Conservation (phyloP, 2,797 vertebrate genomes). For the Phataginus tetradactyla region DNA sequence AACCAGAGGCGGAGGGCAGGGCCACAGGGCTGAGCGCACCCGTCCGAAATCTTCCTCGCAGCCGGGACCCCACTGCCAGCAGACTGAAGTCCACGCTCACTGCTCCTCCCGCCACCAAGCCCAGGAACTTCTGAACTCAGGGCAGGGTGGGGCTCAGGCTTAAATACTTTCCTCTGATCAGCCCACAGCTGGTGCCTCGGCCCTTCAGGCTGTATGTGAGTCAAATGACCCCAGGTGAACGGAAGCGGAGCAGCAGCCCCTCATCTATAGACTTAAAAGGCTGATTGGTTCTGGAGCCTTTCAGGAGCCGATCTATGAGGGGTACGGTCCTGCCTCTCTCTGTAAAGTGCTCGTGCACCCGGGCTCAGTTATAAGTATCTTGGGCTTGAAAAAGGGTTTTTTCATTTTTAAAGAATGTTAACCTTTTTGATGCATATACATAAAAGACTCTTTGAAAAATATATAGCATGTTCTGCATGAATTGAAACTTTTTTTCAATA, state of each 20-base stretch:
- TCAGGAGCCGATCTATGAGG: not conserved
- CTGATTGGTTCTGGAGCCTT: not conserved
- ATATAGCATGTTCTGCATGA: not conserved
- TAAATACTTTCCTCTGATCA: not conserved
- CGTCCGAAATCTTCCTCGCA: not conserved
- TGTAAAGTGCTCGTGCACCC: not conserved
- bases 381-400: not conserved
- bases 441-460: not conserved
- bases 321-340: not conserved
- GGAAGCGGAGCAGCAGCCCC: not conserved
- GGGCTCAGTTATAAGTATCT: not conserved
- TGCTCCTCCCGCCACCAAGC: accelerated
- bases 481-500: not conserved
- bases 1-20: too few species aligned
- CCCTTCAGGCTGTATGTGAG: not conserved
- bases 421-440: not conserved
- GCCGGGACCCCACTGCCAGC: not conserved
- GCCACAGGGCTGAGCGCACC: not conserved
- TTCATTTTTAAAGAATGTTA: not conserved
- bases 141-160: not conserved
- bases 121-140: too few species aligned
- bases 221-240: not conserved
- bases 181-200: not conserved
- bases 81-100: not conserved
- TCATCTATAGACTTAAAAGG: not conserved